Evolutionary conservation across 2,888 invertebrate genomes (phyloP), one percentile per base, ranked within the genome.

Genomic region (Lasioglossum leucozonium): DNA sequence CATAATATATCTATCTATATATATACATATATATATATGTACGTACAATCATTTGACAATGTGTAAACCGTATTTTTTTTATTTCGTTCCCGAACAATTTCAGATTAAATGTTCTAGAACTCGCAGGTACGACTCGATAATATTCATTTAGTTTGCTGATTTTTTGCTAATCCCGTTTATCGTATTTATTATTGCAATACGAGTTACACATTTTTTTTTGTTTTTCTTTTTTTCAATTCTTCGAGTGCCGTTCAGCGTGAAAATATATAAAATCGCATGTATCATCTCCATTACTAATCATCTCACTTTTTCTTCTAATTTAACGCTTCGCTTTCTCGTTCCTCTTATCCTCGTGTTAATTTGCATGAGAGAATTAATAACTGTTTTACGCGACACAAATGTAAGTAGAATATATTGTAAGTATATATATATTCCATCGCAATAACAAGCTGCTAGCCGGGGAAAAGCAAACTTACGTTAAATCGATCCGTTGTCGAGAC

Each of bases 1-100:
- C 91, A 91, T 88, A 90, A 92, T 92, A 91, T 91, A 91, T 88
- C 81, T 76, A 85, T 77, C 84, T 82, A 55, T 26, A 55, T n/a
- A 55, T n/a, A n/a, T n/a, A n/a, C n/a, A n/a, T n/a, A n/a, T n/a
- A n/a, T n/a, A n/a, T n/a, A 22, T 51, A 58, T 58, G 18, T 62
- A 30, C 16, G 30, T 62, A 62, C 62, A 82, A 80, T 87, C 75
- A 89, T 62, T 87, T 89, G 75, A 76, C 84, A 81, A 87, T 82
- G 47, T 69, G 83, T 87, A 81, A 62, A 42, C 67, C 77, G 81
- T 91, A 80, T 82, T 79, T 86, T 86, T n/a, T 55, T 55, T 90
- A 88, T 90, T 91, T 80, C 81, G 79, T 71, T 86, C 90, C 90
- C 82, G 77, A 84, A 84, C 78, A 77, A 82, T 90, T 88, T 85